A percentile compares a stretch with the other conserved stretches of the same genome.
These are phyloP conservation scores for Cebuella pygmaea DNA, from an alignment of 2,797 vertebrate genomes.

Conservation along the genomic window DNA sequence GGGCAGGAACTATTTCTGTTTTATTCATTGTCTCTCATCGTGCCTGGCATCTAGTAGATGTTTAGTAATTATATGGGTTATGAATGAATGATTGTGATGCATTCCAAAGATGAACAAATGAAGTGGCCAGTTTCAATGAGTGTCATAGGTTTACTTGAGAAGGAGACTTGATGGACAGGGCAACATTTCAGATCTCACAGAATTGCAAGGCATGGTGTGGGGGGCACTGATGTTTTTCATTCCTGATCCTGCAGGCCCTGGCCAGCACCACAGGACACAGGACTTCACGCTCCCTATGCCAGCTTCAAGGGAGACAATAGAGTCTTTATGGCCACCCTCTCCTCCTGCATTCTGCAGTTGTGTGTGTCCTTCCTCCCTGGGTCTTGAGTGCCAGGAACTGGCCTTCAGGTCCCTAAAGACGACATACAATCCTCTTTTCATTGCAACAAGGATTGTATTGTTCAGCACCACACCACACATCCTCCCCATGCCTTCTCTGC, in stretches of 20 bases:
- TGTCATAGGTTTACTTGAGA: not conserved
- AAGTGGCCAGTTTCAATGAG: not conserved
- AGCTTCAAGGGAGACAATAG: not conserved
- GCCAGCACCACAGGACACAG: not conserved
- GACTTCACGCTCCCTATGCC: not conserved
- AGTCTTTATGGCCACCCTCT: not conserved
- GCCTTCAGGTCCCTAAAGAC: not conserved
- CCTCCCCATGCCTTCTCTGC: not conserved
- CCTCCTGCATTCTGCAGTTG: not conserved
- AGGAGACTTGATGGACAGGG: not conserved
- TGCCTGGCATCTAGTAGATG: not conserved
- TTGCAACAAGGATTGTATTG: not conserved
- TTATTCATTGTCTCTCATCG: not conserved
- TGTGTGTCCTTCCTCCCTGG: not conserved
- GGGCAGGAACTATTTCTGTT: not conserved
- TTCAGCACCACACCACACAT: not conserved
- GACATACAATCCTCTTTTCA: constrained; percentile 20
- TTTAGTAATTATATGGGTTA: not conserved
- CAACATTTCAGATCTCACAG: not conserved
- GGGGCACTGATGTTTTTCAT: not conserved
- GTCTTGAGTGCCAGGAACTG: not conserved
- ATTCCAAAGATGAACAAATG: not conserved
- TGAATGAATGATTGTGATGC: not conserved
- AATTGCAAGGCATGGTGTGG: accelerated
- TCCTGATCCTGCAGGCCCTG: not conserved